Conservation (phyloP, 2,888 invertebrate genomes). For the Erebia aethiops region DNA sequence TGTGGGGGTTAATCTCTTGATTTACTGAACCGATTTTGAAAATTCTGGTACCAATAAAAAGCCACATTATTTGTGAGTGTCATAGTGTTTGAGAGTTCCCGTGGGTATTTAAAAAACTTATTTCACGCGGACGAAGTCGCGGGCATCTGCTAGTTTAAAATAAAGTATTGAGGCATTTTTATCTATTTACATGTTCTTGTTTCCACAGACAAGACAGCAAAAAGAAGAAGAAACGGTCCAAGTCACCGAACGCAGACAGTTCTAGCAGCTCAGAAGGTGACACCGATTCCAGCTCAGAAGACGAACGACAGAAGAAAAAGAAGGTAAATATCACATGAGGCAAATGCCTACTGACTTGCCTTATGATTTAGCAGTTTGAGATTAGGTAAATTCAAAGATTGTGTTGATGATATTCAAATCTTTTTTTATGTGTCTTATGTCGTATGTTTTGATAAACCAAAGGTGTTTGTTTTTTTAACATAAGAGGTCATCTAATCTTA, state of each 20-base stretch:
- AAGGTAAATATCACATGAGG: slow-evolving; percentile 62
- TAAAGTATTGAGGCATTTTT: no score
- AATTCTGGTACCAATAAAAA: no score
- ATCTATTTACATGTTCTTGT: no score
- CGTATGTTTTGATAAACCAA: neutral
- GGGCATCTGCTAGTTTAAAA: no score
- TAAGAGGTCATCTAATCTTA: no score
- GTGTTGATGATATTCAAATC: slow-evolving; percentile 34
- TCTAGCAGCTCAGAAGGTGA: slow-evolving; percentile 73
- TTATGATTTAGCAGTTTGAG: slow-evolving; percentile 34
- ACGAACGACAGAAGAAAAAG: slow-evolving; percentile 68
- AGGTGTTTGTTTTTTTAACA: neutral
- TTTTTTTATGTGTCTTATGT: slow-evolving; percentile 32
- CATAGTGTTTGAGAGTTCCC: no score
- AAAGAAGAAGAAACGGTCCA: slow-evolving; percentile 83
- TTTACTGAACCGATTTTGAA: no score
- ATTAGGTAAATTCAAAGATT: slow-evolving; percentile 47
- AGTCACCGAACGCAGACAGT: slow-evolving; percentile 78
- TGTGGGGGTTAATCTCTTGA: no score
- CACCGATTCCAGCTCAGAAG: slow-evolving; percentile 68
- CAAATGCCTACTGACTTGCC: slow-evolving; percentile 21
- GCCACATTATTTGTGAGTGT: no score
- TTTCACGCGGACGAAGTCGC: no score
- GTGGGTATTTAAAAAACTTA: no score
- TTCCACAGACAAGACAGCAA: slow-evolving; percentile 68